Percentiles rank a stretch among this genome's conserved stretches.
These are phyloP conservation scores for Origma solitaria DNA, from an alignment of 2,113 vertebrate genomes.

Conservation along the genomic window DNA sequence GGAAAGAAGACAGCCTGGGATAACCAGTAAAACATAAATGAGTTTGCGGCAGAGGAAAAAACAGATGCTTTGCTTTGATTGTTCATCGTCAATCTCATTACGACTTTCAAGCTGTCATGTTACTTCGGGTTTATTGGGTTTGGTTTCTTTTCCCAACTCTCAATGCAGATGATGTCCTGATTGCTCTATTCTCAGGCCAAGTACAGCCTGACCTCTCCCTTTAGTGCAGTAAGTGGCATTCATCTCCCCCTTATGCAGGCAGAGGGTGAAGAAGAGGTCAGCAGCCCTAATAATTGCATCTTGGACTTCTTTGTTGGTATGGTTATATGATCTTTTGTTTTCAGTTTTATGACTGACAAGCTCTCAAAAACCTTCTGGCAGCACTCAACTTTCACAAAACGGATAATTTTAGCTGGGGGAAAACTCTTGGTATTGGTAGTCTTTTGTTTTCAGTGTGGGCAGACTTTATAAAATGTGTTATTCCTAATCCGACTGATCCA, in stretches of 20 bases:
- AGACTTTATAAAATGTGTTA: background rate
- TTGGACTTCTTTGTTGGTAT: background rate
- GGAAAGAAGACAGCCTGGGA: background rate
- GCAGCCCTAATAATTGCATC: background rate
- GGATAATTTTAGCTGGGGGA: background rate
- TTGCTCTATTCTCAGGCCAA: conserved; percentile 3
- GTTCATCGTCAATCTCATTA: background rate
- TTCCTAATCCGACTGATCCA: background rate
- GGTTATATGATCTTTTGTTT: conserved; percentile 16
- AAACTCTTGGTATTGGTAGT: background rate
- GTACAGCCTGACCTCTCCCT: background rate
- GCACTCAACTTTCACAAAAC: background rate
- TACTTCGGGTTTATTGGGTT: background rate
- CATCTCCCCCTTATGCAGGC: background rate
- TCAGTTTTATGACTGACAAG: conserved; percentile 28
- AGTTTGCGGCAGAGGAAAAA: background rate
- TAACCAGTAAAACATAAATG: background rate
- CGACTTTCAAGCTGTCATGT: conserved; percentile 1
- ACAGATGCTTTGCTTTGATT: background rate
- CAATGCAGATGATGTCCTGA: background rate
- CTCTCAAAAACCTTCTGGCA: background rate
- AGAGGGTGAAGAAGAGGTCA: conserved; percentile 29
- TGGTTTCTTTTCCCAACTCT: background rate
- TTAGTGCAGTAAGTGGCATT: background rate
- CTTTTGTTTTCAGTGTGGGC: background rate